Evolutionary conservation across 2,797 vertebrate genomes (phyloP), one percentile per base, ranked within the genome.

Genomic region (Mormyrops boulengeri): DNA sequence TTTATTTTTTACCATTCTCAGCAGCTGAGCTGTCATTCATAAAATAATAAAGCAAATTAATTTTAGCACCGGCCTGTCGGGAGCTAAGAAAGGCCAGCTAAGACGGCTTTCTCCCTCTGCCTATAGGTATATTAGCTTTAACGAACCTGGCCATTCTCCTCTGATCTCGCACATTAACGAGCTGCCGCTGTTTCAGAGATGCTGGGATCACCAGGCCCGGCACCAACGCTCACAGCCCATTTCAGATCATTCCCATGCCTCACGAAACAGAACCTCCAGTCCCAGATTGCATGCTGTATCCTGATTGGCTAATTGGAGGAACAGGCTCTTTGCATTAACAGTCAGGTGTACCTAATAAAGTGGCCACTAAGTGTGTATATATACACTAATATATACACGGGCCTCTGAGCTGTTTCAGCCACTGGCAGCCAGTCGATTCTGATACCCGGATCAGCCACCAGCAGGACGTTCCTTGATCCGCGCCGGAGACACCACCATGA

Each of bases 21-120:
- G 91, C 90, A 80, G 91, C 90, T 93, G 90, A 92, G 93, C 92
- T 94, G 91, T 95, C 93, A 91, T 89, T 91, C 91, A 93, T 91
- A 94, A 93, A 93, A 53, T 49, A 53, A 30, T 86, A 26, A 86
- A 93, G 41, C 41, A 92, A 93, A 92, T 94, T 92, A 91, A 91
- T 93, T 94, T 93, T 92, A 92, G 94, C 73, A 44, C 4, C 4
- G 73, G 38, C 14, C 38, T 22, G 5, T n/a, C 34, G 0, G 38
- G 34, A n/a, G 73, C 73, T n/a, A 19, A 38, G 7, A 44, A 80
- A 80, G 73, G 73, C 73, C 38, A 80, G 73, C 6, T 5, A 0
- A 69, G 73, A 44, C 19, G 34, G 66, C 66, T 14, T 44, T 44
- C 73, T 44, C 73, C 38, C 38, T 19, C 73, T 80, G 17, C 4